Conservation (phyloP, 2,888 invertebrate species). For the Ptilodon capucinus region DNA sequence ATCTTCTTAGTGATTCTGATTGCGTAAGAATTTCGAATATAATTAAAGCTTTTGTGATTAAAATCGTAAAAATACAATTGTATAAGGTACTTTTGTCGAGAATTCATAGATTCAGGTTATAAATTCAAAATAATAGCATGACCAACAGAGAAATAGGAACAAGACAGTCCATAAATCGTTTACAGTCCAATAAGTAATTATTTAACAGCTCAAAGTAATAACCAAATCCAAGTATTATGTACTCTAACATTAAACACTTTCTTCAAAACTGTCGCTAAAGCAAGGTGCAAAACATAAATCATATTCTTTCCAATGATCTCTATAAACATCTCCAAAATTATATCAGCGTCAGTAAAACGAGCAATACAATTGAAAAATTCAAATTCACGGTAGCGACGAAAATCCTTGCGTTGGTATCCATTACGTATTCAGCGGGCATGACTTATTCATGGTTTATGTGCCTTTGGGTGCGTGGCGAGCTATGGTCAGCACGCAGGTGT, state of each 20-base stretch:
- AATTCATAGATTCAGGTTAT: no score
- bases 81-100: no score
- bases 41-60: background rate
- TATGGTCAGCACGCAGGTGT: conserved; percentile 32
- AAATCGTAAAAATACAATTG: no score
- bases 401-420: conserved; percentile 36
- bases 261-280: background rate
- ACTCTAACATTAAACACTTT: no score
- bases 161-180: no score
- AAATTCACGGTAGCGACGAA: conserved; percentile 33
- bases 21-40: background rate
- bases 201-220: no score
- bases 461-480: conserved; percentile 29
- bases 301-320: conserved; percentile 5
- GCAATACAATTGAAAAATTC: conserved; percentile 41
- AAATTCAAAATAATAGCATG: no score
- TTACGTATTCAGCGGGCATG: conserved; percentile 42
- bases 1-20: conserved; percentile 5
- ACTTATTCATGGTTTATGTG: conserved; percentile 48
- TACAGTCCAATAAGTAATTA: no score
- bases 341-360: conserved; percentile 14
- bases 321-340: conserved; percentile 1
- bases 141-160: no score
- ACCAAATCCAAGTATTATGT: no score
- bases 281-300: background rate